A percentile compares a stretch with the other conserved stretches of the same genome.
These are phyloP conservation scores for Dendroctonus ponderosae DNA, from an alignment of 1,140 invertebrate species.

Conservation along the genomic window DNA sequence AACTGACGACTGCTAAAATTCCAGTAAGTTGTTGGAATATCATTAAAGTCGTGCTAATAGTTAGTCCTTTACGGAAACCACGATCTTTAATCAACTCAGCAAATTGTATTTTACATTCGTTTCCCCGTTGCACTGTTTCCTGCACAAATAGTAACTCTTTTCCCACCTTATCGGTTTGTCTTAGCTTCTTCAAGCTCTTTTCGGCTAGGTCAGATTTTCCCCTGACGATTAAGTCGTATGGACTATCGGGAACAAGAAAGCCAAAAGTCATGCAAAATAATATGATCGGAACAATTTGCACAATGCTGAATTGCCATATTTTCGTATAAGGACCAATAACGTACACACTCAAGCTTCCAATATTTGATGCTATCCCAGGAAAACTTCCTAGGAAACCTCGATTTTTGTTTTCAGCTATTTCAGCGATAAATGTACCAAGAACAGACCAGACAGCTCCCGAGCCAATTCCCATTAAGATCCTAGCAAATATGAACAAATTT, in stretches of 20 bases:
- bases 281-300: conserved; percentile 51
- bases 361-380: conserved; percentile 55
- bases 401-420: conserved; percentile 50
- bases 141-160: too few species aligned
- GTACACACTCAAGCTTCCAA: conserved; percentile 51
- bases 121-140: too few species aligned
- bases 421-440: conserved; percentile 55
- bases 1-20: conserved; percentile 79
- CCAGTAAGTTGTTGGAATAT: conserved; percentile 74
- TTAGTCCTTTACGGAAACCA: conserved; percentile 62
- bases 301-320: conserved; percentile 56
- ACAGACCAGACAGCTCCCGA: conserved; percentile 52
- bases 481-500: conserved; percentile 46
- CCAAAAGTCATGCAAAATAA: conserved; percentile 56
- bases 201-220: conserved; percentile 12
- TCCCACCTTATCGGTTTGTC: conserved; percentile 4
- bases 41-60: conserved; percentile 68
- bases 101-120: conserved; percentile 11
- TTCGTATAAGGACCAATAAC: conserved; percentile 58
- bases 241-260: conserved; percentile 67
- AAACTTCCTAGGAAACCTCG: conserved; percentile 57
- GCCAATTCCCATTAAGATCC: conserved; percentile 52
- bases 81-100: conserved; percentile 59
- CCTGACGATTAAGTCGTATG: conserved; percentile 51
- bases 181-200: conserved; percentile 27